Evolutionary conservation across 2,113 vertebrate genomes (phyloP), one percentile per base, ranked within the genome.

Genomic region (Hippocampus abdominalis): DNA sequence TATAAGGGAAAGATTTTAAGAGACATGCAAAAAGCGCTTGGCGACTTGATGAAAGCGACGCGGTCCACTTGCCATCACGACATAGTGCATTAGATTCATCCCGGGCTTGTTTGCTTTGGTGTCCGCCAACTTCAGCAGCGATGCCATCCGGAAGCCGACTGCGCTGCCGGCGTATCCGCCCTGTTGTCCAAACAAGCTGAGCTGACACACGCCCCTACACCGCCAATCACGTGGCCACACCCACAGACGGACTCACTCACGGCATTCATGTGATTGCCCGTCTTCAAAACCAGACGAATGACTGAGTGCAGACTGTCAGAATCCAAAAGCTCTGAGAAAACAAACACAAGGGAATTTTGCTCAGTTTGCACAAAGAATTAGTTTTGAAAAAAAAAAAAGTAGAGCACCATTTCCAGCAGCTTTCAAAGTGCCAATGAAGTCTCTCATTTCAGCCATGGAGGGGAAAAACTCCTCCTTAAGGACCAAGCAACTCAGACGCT

Each of bases 21-120:
- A 18, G 23, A 11, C 16, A 25, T 18, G 29, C 54, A 57, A 27
- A 54, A 54, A n/a, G 6, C 23, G 12, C 23, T 25, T 57, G 12
- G 18, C 20, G 62, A 57, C 68, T 20, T 54, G 36, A 56, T 32
- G 2, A 63, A 66, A 60, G 8, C 40, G 32, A 18, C 39, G 64
- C 68, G 71, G 54, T 51, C 7, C 9, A 87, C 84, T 89, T 84
- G 76, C 93, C 89, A 93, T 94, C 42, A 90, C 91, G 0, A 94
- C 93, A 32, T 93, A 94, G 81, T 94, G 93, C 93, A 94, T 94
- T 5, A 94, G 90, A 77, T 93, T 94, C 91, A 94, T 93, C 61
- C 92, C 92, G 8, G 93, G 93, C 77, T 91, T 92, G 87, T 93
- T 94, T 76, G 93, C 91, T 74, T 92, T 92, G 27, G 92, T 93